Base-by-base conservation (phyloP, 2,888 invertebrate genomes). In the Resseliella maxima region DNA sequence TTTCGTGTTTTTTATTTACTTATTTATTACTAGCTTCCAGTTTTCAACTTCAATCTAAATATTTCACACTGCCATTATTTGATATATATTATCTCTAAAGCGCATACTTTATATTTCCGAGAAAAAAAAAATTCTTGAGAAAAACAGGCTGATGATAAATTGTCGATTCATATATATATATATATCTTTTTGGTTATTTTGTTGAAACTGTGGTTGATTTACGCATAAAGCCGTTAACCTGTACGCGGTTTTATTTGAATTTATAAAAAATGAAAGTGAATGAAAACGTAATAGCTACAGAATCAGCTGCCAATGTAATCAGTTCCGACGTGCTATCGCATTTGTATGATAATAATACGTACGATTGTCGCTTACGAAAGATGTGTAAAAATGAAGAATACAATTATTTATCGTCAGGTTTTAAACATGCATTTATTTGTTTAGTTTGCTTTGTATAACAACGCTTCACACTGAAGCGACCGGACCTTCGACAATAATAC, bases 391-490 rank as follows among this genome's bases (percentile, higher is more conserved):
- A 50, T 41, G 41, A 41, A 59, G 59, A 59, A 59, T 24, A 24
- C 59, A 59, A 59, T 15, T 8, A 50, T n/a, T 59, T 24, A 12
- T 59, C 6, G 5, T 15, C 18, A 18, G 18, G 18, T 50, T 50
- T 50, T 50, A 50, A 50, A 45, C 59, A 59, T 27, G 50, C 18
- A 3, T 50, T 50, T 50, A 50, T 50, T 50, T 24, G 27, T 59
- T 59, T 59, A 3, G 27, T 59, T 59, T 59, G 59, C 59, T 59
- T 59, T 59, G 59, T 12, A 50, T 41, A 50, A 59, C 59, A 59
- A 24, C 24, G 59, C 27, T 45, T 45, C n/a, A n/a, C n/a, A n/a
- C n/a, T n/a, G n/a, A n/a, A n/a, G n/a, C n/a, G n/a, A n/a, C n/a
- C 18, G 46, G 46, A 50, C 46, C 46, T 50, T 50, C 46, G 46